Evolutionary conservation across 2,888 invertebrate species (phyloP), one percentile per base, ranked within the genome.

Genomic region (Troilus luridus): DNA sequence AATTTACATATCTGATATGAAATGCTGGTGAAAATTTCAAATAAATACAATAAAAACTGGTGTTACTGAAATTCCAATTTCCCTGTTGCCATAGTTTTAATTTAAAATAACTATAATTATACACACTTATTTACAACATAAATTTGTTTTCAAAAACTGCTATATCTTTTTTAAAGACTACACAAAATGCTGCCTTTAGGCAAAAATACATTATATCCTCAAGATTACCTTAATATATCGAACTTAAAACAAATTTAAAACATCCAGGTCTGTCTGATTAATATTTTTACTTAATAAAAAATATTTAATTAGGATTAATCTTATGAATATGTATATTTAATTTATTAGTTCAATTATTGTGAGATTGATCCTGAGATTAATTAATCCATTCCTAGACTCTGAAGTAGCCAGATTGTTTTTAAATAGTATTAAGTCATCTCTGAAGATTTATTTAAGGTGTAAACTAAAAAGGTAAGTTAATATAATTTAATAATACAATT

Each of bases 1-100:
- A 12, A 41, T 41, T 41, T 27, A n/a, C 12, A 67, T 24, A 67
- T 10, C 24, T 67, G 67, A 14, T 67, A 24, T 24, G 12, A 67
- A 67, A 12, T 24, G 8, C 5, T 72, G 72, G 17, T 41, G 17
- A 17, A 77, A 77, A 41, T 77, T 77, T 41, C 19, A 77, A 77
- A 77, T 77, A 77, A 41, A 77, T 77, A 7, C 14, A 41, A 19
- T 72, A 21, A 77, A 12, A 77, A 41, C 27, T 77, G 14, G 27
- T 77, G 72, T 77, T 77, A 19, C 72, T 77, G 41, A 77, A 17
- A 77, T 77, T 77, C 11, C 41, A 77, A 77, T 77, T 77, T 77
- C 72, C 72, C 72, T 41, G 17, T 41, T 41, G 41, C 72, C 9
- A 41, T 41, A 9, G 41, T 41, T 77, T 17, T 77, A 77, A 41